These are phyloP conservation scores for Agapetus fuscipes DNA, from an alignment of 2,888 invertebrate species.

Conservation along the genomic window DNA sequence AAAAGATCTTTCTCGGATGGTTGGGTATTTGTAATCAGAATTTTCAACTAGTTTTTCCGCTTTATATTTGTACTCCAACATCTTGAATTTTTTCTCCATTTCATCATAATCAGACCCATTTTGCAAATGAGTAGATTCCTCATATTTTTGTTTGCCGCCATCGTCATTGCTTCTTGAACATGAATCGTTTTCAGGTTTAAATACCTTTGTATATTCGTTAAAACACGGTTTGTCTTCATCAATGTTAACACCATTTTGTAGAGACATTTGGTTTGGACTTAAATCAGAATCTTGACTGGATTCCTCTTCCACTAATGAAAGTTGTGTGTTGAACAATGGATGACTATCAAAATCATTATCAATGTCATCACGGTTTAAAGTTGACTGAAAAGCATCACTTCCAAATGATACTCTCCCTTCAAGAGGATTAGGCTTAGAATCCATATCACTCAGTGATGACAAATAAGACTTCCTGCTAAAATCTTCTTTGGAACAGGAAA, in stretches of 20 bases:
- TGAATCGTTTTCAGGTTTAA: neutral
- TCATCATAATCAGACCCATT: slow-evolving; percentile 7
- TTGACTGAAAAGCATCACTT: slow-evolving; percentile 19
- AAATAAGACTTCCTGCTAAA: neutral
- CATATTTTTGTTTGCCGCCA: neutral
- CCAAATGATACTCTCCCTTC: slow-evolving; percentile 31
- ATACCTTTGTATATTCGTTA: no score
- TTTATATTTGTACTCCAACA: slow-evolving; percentile 18
- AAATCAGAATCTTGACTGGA: slow-evolving; percentile 40
- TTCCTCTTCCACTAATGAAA: slow-evolving; percentile 44
- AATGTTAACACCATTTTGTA: neutral
- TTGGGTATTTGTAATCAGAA: neutral
- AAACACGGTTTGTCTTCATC: no score
- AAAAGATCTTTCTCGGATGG: neutral
- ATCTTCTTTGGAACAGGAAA: neutral
- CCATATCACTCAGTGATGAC: neutral
- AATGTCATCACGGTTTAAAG: slow-evolving; percentile 24
- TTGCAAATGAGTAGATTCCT: neutral
- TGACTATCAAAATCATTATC: slow-evolving; percentile 4
- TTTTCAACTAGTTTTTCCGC: no score
- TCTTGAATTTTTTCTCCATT: slow-evolving; percentile 16
- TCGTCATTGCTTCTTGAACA: neutral
- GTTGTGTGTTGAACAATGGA: slow-evolving; percentile 31
- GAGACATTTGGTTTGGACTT: slow-evolving; percentile 10
- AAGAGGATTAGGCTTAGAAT: no score